Evolutionary conservation across 92 coral and sea anemone species (phyloP).

Genomic region (Nematostella vectensis): DNA sequence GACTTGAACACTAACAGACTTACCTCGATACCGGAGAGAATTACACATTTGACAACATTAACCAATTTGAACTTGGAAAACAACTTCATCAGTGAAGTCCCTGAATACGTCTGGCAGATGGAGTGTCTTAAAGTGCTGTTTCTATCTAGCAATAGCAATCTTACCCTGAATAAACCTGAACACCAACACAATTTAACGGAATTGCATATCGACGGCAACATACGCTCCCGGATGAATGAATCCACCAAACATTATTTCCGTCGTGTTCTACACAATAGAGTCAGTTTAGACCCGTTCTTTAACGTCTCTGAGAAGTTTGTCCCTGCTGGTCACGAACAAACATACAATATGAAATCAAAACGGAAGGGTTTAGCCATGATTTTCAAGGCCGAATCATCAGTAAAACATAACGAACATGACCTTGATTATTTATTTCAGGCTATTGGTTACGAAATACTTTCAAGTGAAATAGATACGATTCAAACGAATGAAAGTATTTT

Average conservation of each 20-base stretch:
- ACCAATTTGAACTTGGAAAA: conserved; percentile 12
- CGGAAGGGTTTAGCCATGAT: conserved; percentile 46
- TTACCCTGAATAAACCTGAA: background rate
- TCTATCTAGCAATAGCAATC: conserved; percentile 7
- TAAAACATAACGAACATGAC: no score
- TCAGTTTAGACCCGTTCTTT: no score
- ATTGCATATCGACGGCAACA: conserved; percentile 1
- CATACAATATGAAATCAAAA: conserved; percentile 40
- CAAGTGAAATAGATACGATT: no score
- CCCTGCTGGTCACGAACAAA: conserved; percentile 9
- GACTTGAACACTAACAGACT: conserved; percentile 29
- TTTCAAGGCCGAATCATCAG: no score
- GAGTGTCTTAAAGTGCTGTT: conserved; percentile 2
- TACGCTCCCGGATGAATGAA: conserved; percentile 4
- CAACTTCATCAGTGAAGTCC: conserved; percentile 25
- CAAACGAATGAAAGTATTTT: no score
- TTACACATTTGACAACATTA: conserved; percentile 7
- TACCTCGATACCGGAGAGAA: conserved; percentile 9
- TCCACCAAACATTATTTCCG: no score
- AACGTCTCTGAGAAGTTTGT: no score
- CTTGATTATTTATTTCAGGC: conserved; percentile 9
- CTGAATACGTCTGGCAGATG: conserved; percentile 9
- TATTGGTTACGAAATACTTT: conserved; percentile 19
- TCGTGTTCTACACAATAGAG: no score
- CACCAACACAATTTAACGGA: background rate